Percentiles rank a stretch among this genome's conserved stretches.
Evolutionary conservation across 1,140 invertebrate species (phyloP).

Genomic region (Aplysia californica): DNA sequence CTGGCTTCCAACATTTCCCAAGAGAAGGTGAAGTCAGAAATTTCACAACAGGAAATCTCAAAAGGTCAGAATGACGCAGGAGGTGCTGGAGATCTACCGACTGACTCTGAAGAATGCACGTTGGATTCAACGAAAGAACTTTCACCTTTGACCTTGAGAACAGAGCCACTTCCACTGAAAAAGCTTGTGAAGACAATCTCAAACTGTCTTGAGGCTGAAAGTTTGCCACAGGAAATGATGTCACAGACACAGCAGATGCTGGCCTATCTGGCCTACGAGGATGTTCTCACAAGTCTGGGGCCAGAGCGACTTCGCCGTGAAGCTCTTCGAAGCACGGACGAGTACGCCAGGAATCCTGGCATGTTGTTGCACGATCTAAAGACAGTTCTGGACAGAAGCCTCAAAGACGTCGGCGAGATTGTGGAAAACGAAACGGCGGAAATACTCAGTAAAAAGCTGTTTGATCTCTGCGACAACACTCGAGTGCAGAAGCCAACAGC

Average conservation of each 20-base stretch:
- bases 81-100: neutral
- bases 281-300: neutral
- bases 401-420: neutral
- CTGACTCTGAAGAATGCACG: neutral
- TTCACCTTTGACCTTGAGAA: neutral
- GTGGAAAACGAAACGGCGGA: neutral
- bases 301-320: neutral
- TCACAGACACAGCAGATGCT: neutral
- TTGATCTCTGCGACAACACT: neutral
- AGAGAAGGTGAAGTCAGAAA: neutral
- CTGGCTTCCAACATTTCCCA: neutral
- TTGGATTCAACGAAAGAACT: constrained; percentile 16
- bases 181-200: neutral
- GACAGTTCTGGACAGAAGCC: neutral
- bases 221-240: neutral
- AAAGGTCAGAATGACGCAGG: neutral
- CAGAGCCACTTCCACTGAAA: neutral
- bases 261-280: constrained; percentile 1
- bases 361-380: neutral
- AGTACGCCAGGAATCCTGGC: constrained; percentile 10
- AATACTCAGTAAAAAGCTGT: neutral
- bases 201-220: neutral
- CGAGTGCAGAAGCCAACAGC: neutral
- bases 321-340: constrained; percentile 8
- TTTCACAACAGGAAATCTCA: neutral